Evolutionary conservation across 2,797 vertebrate genomes (phyloP).

Genomic region (Pangasius djambal): DNA sequence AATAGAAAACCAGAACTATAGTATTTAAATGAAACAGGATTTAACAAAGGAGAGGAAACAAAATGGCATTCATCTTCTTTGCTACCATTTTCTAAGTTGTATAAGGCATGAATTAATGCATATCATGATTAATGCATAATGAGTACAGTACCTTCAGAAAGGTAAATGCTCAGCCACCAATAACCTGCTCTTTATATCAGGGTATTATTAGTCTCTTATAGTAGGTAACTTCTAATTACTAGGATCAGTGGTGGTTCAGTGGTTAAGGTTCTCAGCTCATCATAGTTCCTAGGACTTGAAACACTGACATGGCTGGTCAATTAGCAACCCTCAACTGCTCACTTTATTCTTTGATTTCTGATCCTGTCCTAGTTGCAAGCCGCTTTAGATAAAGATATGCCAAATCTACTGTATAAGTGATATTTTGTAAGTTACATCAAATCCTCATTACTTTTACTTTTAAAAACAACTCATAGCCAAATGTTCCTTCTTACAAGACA

Average conservation of each 20-base stretch:
- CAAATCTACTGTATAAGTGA: neutral
- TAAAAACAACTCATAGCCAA: neutral
- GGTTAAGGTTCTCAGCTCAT: neutral
- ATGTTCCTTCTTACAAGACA: neutral
- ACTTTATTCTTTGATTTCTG: neutral
- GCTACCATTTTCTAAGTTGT: neutral
- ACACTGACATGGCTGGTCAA: neutral
- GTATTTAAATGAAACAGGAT: neutral
- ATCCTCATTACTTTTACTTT: neutral
- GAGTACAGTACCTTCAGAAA: neutral
- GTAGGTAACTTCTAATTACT: neutral
- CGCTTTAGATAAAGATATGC: neutral
- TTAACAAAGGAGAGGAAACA: neutral
- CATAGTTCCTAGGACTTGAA: neutral
- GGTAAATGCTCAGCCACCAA: neutral
- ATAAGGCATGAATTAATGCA: neutral
- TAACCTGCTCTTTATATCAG: neutral
- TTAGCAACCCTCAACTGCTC: neutral
- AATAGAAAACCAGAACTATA: constrained; percentile 12
- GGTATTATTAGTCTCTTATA: neutral
- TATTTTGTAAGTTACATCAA: neutral
- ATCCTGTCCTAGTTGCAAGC: neutral
- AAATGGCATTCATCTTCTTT: neutral
- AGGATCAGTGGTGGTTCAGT: neutral
- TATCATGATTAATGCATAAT: too few relatives aligned